Evolutionary conservation across 2,888 invertebrate species (phyloP).

Genomic region (Aporophyla lueneburgensis): DNA sequence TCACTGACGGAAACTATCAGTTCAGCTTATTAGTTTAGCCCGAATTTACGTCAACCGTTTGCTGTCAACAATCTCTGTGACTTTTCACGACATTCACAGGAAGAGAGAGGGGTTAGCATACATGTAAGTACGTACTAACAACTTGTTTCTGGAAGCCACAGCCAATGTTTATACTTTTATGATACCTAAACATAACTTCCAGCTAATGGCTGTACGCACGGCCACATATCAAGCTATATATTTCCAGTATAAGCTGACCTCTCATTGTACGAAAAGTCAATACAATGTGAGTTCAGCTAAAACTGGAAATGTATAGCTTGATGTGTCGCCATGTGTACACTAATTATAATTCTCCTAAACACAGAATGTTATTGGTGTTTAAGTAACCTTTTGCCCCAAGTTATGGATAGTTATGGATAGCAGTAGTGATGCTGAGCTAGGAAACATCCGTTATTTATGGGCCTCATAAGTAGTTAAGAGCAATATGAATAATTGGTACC

Average conservation of each 20-base stretch:
- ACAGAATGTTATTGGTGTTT: constrained; percentile 4
- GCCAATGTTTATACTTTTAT: not conserved
- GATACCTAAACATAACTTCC: constrained; percentile 1
- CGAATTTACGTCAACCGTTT: not conserved
- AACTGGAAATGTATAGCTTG: too few relatives aligned
- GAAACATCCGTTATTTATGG: constrained; percentile 37
- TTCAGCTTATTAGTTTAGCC: too few relatives aligned
- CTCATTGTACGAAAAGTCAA: too few relatives aligned
- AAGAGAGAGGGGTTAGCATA: not conserved
- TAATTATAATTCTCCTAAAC: constrained; percentile 32
- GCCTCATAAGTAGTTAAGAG: constrained; percentile 2
- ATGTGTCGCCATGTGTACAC: not conserved
- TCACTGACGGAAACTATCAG: too few relatives aligned
- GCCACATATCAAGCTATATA: too few relatives aligned
- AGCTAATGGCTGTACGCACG: not conserved
- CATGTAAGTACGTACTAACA: not conserved
- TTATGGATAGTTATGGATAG: constrained; percentile 33
- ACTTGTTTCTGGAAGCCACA: not conserved
- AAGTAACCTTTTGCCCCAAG: constrained; percentile 23
- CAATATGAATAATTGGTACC: too few relatives aligned
- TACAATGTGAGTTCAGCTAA: too few relatives aligned
- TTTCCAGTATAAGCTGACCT: too few relatives aligned
- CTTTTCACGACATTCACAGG: not conserved
- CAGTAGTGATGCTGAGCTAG: constrained; percentile 2
- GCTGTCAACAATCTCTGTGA: not conserved